Base-by-base conservation (phyloP, 2,888 invertebrate species). In the Aphidoletes aphidimyza region DNA sequence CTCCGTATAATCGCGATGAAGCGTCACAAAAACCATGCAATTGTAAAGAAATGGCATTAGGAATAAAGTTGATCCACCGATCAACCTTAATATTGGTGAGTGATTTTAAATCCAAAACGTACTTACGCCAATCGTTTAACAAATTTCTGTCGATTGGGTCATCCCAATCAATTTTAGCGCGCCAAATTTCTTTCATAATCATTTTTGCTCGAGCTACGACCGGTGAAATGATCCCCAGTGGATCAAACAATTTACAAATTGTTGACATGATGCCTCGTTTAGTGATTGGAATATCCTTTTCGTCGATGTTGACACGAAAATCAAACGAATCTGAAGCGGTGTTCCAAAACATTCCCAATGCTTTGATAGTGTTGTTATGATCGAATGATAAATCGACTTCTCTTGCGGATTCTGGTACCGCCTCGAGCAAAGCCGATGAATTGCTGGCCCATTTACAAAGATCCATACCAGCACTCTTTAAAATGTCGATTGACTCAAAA, bases 401-500 rank as follows among this genome's bases (percentile, higher is more conserved):
- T 30, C 17, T 5, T 8, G 8, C 3, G 2, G 49, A 49, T 19
- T 26, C 30, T n/a, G 17, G 30, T 14, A 85, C 84, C 17, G 36
- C 2, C 19, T 84, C 22, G 36, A 86, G 9, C 5, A 86, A 39
- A 2, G 45, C 26, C 6, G 59, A 47, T 37, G 8, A 49, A 42
- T 86, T 86, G 9, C 86, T 85, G 1, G 85, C 84, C 84, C 85
- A 86, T 83, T 87, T 86, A 14, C 85, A 49, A 1, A 86, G 83
- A 30, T 69, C 78, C 45, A 87, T 86, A 14, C 85, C 86, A 34
- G 84, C 85, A 0, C 83, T 49, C 11, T 6, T n/a, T 8, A 86
- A 30, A n/a, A 85, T 83, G 0, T 83, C 6, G 34, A 34, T 85
- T 26, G 86, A 47, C 84, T 86, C 85, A 26, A n/a, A n/a, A n/a